These are phyloP conservation scores for Trichechus manatus DNA, from an alignment of 2,113 vertebrate species.

Conservation along the genomic window DNA sequence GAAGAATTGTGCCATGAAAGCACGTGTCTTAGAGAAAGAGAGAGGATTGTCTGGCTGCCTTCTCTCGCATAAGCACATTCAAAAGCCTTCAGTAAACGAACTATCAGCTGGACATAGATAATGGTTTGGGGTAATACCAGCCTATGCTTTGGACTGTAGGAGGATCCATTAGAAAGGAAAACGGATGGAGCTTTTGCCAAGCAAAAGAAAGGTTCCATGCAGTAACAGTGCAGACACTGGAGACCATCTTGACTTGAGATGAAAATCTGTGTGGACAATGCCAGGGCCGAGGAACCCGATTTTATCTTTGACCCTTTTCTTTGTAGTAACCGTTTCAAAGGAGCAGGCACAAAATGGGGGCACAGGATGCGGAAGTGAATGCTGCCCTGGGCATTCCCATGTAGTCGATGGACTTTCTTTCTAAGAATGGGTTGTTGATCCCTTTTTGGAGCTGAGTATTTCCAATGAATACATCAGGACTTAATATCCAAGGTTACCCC, in stretches of 20 bases:
- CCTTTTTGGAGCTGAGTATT: background rate
- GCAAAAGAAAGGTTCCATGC: background rate
- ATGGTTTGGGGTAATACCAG: slow-evolving; percentile 34
- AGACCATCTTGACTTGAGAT: background rate
- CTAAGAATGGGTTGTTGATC: background rate
- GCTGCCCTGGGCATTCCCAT: background rate
- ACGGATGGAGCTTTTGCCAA: background rate
- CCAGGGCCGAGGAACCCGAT: slow-evolving; percentile 22
- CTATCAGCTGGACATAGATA: slow-evolving; percentile 25
- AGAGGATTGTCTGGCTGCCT: slow-evolving; percentile 55
- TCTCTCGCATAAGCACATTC: background rate
- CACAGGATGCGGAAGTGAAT: background rate
- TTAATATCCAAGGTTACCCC: background rate
- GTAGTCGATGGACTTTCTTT: background rate
- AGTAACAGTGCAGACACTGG: background rate
- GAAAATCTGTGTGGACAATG: slow-evolving; percentile 2
- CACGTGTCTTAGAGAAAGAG: slow-evolving; percentile 22
- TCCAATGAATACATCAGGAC: background rate
- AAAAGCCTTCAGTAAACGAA: slow-evolving; percentile 50
- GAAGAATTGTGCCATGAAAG: slow-evolving; percentile 66
- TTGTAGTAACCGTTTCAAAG: background rate
- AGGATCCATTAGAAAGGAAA: slow-evolving; percentile 24
- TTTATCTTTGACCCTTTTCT: slow-evolving; percentile 34
- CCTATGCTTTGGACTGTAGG: background rate
- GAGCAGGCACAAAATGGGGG: background rate